Base-by-base conservation (phyloP, 2,797 vertebrate species). In the Scomberomorus guttatus region DNA sequence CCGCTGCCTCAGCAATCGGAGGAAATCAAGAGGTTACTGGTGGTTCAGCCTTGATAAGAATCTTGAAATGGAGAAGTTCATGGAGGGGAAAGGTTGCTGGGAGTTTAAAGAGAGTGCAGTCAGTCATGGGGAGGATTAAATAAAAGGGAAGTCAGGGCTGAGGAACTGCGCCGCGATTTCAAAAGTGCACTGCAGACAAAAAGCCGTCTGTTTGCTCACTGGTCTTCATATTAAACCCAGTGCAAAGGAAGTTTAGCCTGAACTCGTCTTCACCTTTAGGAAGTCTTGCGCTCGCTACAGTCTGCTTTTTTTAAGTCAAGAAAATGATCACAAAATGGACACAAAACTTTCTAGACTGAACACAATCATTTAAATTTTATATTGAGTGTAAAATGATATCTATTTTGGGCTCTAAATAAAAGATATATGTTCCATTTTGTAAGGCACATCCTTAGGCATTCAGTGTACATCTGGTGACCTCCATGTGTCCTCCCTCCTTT, bases 61-160 rank as follows among this genome's bases (percentile, higher is more conserved):
- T 95, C 94, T 95, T 84, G 90, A 91, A 94, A 95, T 92, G 91
- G 93, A 94, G 93, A 95, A 95, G 95, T 95, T 95, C 92, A 88
- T 27, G 0, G 66, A 92, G 91, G 94, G 93, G 92, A 95, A 94
- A 95, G 95, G 95, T 96, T 94, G 93, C 72, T 2, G 56, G 32
- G 93, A 95, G 95, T 95, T 95, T 92, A 95, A 94, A 94, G 90
- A 94, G 92, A 90, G 93, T 80, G 90, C 91, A 94, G 82, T 87
- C 91, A 92, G 93, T 95, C 93, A 95, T 89, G 90, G 87, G 91
- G 86, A 92, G 92, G 91, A 94, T 95, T 94, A 94, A 92, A 94
- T 83, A 92, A 94, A 92, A 89, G 81, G 89, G 92, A 92, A 95
- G 92, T 92, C 82, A 67, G 88, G 85, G 77, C 86, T 80, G 87